A percentile compares a stretch with the other conserved stretches of the same genome.
Evolutionary conservation across 1,140 invertebrate genomes (phyloP).

Genomic region (Cydia pomonella): DNA sequence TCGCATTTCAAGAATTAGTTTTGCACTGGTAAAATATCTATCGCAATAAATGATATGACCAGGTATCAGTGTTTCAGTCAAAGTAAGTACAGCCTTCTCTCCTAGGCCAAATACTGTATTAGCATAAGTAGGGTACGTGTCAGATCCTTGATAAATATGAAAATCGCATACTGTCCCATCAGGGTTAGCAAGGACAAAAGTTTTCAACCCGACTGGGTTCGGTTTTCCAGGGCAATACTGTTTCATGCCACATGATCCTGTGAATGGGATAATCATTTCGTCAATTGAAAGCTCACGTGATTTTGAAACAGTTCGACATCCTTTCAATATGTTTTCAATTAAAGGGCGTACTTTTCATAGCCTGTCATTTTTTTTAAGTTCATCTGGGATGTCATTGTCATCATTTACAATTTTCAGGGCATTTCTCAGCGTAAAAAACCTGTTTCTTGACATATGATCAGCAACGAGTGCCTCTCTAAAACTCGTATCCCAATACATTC

Average conservation of each 20-base stretch:
- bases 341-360: slow-evolving; percentile 30
- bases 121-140: neutral
- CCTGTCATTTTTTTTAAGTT: slow-evolving; percentile 6
- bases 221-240: slow-evolving; percentile 38
- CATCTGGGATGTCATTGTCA: slow-evolving; percentile 15
- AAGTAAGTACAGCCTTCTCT: slow-evolving; percentile 13
- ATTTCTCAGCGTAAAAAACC: slow-evolving; percentile 10
- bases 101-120: slow-evolving; percentile 14
- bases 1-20: slow-evolving; percentile 36
- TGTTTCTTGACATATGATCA: slow-evolving; percentile 32
- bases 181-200: slow-evolving; percentile 10
- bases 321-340: slow-evolving; percentile 1
- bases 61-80: slow-evolving; percentile 14
- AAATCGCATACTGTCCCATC: slow-evolving; percentile 21
- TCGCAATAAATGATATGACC: slow-evolving; percentile 41
- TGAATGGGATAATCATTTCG: slow-evolving; percentile 36
- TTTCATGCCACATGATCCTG: slow-evolving; percentile 18
- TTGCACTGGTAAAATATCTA: slow-evolving; percentile 39
- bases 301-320: slow-evolving; percentile 7
- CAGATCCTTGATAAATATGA: neutral
- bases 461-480: slow-evolving; percentile 15
- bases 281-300: slow-evolving; percentile 23
- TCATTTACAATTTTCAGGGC: slow-evolving; percentile 28
- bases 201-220: slow-evolving; percentile 42
- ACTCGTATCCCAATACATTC: slow-evolving; percentile 30